Evolutionary conservation across 2,797 vertebrate species (phyloP), one percentile per base, ranked within the genome.

Genomic region (Liparis tanakae): DNA sequence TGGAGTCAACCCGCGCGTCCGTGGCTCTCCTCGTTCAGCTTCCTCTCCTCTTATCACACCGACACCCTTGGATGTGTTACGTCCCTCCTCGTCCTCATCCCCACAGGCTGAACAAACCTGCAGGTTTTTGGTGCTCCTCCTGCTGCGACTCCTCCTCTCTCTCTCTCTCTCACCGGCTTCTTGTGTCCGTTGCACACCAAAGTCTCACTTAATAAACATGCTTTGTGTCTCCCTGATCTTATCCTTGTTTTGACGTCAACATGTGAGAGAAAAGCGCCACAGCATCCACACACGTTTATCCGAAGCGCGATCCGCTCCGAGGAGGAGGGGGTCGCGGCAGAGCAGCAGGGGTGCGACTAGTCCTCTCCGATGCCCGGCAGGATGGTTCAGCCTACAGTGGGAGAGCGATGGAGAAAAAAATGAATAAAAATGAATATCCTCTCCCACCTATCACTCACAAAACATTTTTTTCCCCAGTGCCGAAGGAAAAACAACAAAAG

Each of bases 31-130:
- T 41, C 56, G 1, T 33, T 20, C 69, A 50, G 64, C 51, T 59
- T 34, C 41, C 18, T 18, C 30, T 65, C 64, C 36, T 67, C 68
- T 79, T 0, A 78, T 78, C 77, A 75, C 82, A 25, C 70, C 48
- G 76, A 84, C 86, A 70, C 86, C 10, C 78, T 85, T 36, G 71
- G 83, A 84, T 72, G 72, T 17, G 76, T 67, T 57, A 48, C 70
- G 82, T 64, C 79, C 82, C 76, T 76, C 67, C 82, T 74, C 59
- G 51, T 85, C 79, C 76, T 84, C 84, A 83, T 86, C 70, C 76
- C 81, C 75, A 41, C 79, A 56, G 72, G 76, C 75, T 77, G 57
- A 43, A 36, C 59, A 66, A 76, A 83, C 79, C 79, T 84, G 82
- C 85, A 50, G 83, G 43, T 70, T 73, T 82, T 69, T 56, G n/a